Evolutionary conservation across 2,888 invertebrate genomes (phyloP), one percentile per base, ranked within the genome.

Genomic region (Papilio demoleus): DNA sequence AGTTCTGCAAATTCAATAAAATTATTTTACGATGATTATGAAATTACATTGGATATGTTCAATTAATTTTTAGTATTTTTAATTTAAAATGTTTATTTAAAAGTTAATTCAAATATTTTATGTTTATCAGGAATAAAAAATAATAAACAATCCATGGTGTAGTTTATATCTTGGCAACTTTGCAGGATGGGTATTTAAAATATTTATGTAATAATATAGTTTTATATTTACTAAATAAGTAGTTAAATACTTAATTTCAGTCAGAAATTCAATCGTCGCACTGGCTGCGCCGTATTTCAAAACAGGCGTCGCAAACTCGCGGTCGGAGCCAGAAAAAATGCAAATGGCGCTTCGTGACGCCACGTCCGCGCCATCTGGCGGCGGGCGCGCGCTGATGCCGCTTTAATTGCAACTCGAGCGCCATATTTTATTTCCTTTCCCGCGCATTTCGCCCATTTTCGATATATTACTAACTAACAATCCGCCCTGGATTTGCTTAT

Each of bases 281-380:
- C 11, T 64, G 47, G 58, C 47, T 36, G 68, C 4, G 56, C 45
- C 36, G 67, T 53, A 47, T 59, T 53, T 63, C 64, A 31, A 31
- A 62, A 60, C 47, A 17, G 14, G 47, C 68, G 34, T 47, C 65
- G 65, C 65, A 50, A 50, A 36, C 60, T 50, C 64, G 69, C 62
- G 70, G 70, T 71, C 60, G 70, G 42, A 71, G 71, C 71, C 74
- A 40, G 75, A 77, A 77, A 78, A 79, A 78, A 78, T 77, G 77
- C 77, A 76, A 77, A 78, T 78, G 77, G 75, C 77, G 73, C 63
- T 73, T 70, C 73, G 74, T 76, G 78, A 77, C 77, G 78, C 78
- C 78, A 79, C 79, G 78, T 77, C 73, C 77, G 75, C 70, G 68
- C 73, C 70, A 74, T 73, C 73, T 73, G 74, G 76, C 71, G 70